Evolutionary conservation across 2,888 invertebrate species (phyloP).

Genomic region (Entomobrya proxima): DNA sequence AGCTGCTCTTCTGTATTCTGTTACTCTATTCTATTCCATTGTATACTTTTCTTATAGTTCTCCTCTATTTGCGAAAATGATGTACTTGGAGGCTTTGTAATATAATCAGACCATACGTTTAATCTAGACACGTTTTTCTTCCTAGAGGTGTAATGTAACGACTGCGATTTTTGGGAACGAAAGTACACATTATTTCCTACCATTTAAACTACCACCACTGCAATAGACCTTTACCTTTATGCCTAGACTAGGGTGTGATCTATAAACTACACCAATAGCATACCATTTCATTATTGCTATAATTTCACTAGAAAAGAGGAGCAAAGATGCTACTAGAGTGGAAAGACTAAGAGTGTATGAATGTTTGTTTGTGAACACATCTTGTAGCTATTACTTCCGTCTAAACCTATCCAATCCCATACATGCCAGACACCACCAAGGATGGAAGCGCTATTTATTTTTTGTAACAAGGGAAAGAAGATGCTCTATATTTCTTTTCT

Average conservation of each 20-base stretch:
- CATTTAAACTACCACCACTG: not conserved
- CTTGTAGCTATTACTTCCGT: not conserved
- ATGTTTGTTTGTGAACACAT: too few relatives aligned
- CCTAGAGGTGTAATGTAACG: not conserved
- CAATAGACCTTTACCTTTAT: not conserved
- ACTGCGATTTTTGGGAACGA: not conserved
- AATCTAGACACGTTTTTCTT: constrained; percentile 22
- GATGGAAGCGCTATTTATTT: constrained; percentile 26
- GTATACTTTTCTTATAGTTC: not conserved
- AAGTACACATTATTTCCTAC: constrained; percentile 26
- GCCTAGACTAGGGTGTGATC: constrained; percentile 31
- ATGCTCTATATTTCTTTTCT: constrained; percentile 52
- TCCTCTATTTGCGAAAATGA: constrained; percentile 49
- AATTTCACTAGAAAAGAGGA: constrained; percentile 11
- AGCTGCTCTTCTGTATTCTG: too few relatives aligned
- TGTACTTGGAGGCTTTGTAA: constrained; percentile 46
- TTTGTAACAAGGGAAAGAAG: constrained; percentile 29
- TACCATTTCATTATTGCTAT: constrained; percentile 52
- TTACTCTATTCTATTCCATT: too few relatives aligned
- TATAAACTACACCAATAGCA: constrained; percentile 50
- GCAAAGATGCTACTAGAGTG: too few relatives aligned
- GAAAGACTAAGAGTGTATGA: too few relatives aligned
- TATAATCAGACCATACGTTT: constrained; percentile 51
- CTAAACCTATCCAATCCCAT: not conserved
- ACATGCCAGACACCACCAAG: not conserved